Percentiles rank a stretch among this genome's conserved stretches.
Conservation (phyloP, 2,797 vertebrate species). For the Meriones psammophilus region DNA sequence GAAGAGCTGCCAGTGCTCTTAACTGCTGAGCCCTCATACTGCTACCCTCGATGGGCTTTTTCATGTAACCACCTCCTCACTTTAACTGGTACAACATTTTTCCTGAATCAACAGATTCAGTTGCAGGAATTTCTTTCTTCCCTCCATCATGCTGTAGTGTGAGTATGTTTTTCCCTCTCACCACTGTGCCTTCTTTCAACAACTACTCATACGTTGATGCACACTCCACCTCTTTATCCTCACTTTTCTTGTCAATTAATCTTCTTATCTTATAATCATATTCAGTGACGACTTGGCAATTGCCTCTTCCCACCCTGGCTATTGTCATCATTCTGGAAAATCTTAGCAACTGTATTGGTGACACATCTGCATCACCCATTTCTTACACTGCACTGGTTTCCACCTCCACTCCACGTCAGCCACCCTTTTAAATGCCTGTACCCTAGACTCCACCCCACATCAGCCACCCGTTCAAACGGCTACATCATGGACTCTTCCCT, state of each 20-base stretch:
- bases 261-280: slow-evolving; percentile 27
- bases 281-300: slow-evolving; percentile 12
- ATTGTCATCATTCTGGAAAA: slow-evolving; percentile 35
- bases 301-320: slow-evolving; percentile 9
- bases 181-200: background rate
- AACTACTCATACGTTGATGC: background rate
- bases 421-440: background rate
- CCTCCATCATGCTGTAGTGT: background rate
- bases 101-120: background rate
- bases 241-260: background rate
- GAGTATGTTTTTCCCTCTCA: background rate
- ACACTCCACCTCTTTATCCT: slow-evolving; percentile 34
- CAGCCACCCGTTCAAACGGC: background rate
- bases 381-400: background rate
- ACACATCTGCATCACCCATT: background rate
- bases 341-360: background rate
- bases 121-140: background rate
- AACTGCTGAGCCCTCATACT: background rate
- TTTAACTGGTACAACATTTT: background rate
- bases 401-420: background rate
- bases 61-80: background rate
- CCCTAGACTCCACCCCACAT: background rate
- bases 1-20: background rate
- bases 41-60: background rate
- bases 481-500: background rate